These are phyloP conservation scores for Aradophagus sp. DNA, from an alignment of 1,140 invertebrate species.

Conservation along the genomic window DNA sequence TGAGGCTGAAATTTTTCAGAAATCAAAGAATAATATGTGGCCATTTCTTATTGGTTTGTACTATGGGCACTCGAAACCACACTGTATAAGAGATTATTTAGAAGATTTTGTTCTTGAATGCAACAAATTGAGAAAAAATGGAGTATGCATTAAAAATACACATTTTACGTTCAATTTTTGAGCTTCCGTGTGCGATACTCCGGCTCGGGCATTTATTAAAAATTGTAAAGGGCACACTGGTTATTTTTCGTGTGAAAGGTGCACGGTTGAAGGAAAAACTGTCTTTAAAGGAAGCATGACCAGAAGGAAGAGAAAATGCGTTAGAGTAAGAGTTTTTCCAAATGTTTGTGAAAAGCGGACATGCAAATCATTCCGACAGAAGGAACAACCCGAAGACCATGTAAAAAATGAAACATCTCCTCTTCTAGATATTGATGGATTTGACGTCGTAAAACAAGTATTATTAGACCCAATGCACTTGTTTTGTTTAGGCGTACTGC, in stretches of 20 bases:
- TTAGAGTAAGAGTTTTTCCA: too few species aligned
- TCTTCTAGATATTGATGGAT: too few species aligned
- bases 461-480: too few species aligned
- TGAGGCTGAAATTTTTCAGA: slow-evolving; percentile 2
- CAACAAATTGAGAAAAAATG: background rate
- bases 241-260: slow-evolving; percentile 6
- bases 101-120: background rate
- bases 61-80: slow-evolving; percentile 2
- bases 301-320: background rate
- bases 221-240: slow-evolving; percentile 12
- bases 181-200: slow-evolving; percentile 6
- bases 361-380: too few species aligned
- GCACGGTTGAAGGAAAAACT: slow-evolving; percentile 1
- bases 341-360: too few species aligned
- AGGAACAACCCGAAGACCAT: too few species aligned
- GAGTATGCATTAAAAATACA: background rate
- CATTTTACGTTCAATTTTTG: slow-evolving; percentile 1
- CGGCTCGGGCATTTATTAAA: slow-evolving; percentile 11
- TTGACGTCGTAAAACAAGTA: too few species aligned
- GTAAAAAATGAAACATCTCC: too few species aligned
- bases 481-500: too few species aligned
- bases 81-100: background rate
- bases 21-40: slow-evolving; percentile 9
- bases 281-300: background rate
- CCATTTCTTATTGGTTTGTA: background rate